Evolutionary conservation across 2,888 invertebrate genomes (phyloP), one percentile per base, ranked within the genome.

Genomic region (Anticlea derivata): DNA sequence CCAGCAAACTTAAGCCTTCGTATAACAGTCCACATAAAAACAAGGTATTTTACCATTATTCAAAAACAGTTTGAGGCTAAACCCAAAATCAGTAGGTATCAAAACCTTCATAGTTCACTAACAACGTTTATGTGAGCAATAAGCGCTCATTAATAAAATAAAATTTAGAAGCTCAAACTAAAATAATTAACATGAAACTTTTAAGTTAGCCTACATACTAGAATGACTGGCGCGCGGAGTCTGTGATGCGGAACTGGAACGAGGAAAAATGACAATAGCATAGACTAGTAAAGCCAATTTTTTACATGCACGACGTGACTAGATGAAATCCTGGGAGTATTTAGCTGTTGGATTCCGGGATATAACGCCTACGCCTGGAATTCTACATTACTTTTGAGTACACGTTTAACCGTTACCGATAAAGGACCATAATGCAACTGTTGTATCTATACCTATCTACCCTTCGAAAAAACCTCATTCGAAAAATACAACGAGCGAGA

Each of bases 271-370:
- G 66, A 79, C 80, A 79, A 80, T 76, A 62, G 65, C 50, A 54
- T 20, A 52, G 63, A 71, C 74, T 73, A 73, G 70, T 68, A 78
- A 78, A 78, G 75, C 70, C 71, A 75, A 63, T 79, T 81, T 83
- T 83, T 75, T 71, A 70, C 79, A 80, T 78, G 76, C 74, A 77
- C 71, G 76, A 68, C 70, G 51, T 63, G 66, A 68, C 70, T 34
- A 71, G 63, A 70, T 74, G 77, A 73, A 81, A 82, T 75, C 10
- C 12, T 39, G n/a, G 10, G 10, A 12, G 10, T 5, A 7, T 8
- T 27, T 40, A 0, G 12, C 7, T 26, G 13, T 11, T 35, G 23
- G 35, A 34, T 34, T n/a, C n/a, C 2, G 17, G 26, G n/a, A 26
- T n/a, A 26, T 22, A 20, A 17, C n/a, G n/a, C n/a, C n/a, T n/a